phyloP scores from a whole-genome alignment of 2,888 invertebrate genomes.

The Agrilus biguttatus region DNA sequence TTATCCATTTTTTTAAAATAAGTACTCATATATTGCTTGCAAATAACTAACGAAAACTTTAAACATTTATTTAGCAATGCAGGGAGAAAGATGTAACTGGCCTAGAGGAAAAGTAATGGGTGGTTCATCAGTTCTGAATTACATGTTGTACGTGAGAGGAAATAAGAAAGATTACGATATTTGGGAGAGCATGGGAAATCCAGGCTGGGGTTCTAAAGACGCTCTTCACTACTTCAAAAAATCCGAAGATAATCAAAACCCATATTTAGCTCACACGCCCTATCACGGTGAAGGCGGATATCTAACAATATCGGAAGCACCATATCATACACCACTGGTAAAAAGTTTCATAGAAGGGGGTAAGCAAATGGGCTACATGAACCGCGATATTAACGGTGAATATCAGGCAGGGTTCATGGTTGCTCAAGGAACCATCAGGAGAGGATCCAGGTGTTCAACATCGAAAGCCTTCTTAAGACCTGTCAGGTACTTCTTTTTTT shows the following conservation, averaged over 20 bases:
- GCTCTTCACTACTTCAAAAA: slow-evolving; percentile 77
- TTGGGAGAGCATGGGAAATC: slow-evolving; percentile 78
- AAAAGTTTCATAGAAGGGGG: slow-evolving; percentile 73
- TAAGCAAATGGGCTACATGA: slow-evolving; percentile 52
- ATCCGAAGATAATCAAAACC: slow-evolving; percentile 81
- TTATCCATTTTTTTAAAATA: too few species aligned
- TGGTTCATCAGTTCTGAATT: slow-evolving; percentile 78
- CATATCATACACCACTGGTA: slow-evolving; percentile 72
- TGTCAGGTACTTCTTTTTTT: slow-evolving; percentile 23
- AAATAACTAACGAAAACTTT: too few species aligned
- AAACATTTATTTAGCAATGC: slow-evolving; percentile 49
- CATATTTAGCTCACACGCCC: slow-evolving; percentile 62
- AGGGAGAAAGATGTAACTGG: slow-evolving; percentile 75
- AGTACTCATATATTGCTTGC: too few species aligned
- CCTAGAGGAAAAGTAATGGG: slow-evolving; percentile 85
- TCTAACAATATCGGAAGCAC: slow-evolving; percentile 72
- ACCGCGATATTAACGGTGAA: slow-evolving; percentile 77
- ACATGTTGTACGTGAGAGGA: slow-evolving; percentile 83
- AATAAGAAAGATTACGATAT: slow-evolving; percentile 79
- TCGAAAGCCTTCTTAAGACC: slow-evolving; percentile 78
- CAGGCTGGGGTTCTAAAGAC: slow-evolving; percentile 75
- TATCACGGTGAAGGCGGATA: slow-evolving; percentile 73
- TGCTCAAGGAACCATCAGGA: slow-evolving; percentile 62
- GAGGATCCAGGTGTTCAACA: slow-evolving; percentile 76
- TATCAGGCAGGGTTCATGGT: slow-evolving; percentile 80